Conservation (phyloP, 2,797 vertebrate species). For the Poecilia wingei region DNA sequence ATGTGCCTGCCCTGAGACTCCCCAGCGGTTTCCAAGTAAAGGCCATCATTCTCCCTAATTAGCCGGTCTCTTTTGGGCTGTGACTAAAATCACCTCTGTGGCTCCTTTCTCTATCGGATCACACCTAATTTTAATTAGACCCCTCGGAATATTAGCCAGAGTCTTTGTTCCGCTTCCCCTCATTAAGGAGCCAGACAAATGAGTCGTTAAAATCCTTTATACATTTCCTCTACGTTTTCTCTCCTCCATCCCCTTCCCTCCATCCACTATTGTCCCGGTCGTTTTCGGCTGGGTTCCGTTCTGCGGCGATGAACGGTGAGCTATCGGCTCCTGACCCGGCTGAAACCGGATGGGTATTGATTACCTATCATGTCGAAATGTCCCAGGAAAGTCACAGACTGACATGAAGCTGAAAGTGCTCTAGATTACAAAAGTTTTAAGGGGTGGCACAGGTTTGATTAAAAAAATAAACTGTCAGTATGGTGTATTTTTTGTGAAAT, state of each 20-base stretch:
- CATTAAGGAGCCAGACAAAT: conserved; percentile 90
- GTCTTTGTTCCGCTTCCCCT: conserved; percentile 88
- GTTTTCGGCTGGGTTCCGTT: conserved; percentile 51
- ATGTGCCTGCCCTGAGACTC: conserved; percentile 72
- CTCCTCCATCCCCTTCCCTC: background rate
- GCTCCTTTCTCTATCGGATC: conserved; percentile 83
- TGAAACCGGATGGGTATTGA: conserved; percentile 37
- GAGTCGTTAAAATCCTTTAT: conserved; percentile 82
- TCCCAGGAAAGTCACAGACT: conserved; percentile 32
- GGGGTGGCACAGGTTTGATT: background rate
- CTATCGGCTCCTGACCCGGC: conserved; percentile 52
- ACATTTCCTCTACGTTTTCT: conserved; percentile 56
- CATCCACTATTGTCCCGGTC: conserved; percentile 50
- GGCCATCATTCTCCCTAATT: conserved; percentile 96
- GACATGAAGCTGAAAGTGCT: conserved; percentile 26
- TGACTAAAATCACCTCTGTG: conserved; percentile 91
- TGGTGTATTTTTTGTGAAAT: background rate
- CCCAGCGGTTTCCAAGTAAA: conserved; percentile 88
- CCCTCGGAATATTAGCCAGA: conserved; percentile 90
- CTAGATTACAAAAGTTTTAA: conserved; percentile 3
- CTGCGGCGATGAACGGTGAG: conserved; percentile 53
- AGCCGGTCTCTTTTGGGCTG: conserved; percentile 87
- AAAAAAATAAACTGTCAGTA: background rate
- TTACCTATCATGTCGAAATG: conserved; percentile 40
- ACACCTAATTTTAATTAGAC: conserved; percentile 96